Percentiles rank a stretch among this genome's conserved stretches.
Conservation (phyloP, 2,888 invertebrate genomes). For the Dasypolia templi region DNA sequence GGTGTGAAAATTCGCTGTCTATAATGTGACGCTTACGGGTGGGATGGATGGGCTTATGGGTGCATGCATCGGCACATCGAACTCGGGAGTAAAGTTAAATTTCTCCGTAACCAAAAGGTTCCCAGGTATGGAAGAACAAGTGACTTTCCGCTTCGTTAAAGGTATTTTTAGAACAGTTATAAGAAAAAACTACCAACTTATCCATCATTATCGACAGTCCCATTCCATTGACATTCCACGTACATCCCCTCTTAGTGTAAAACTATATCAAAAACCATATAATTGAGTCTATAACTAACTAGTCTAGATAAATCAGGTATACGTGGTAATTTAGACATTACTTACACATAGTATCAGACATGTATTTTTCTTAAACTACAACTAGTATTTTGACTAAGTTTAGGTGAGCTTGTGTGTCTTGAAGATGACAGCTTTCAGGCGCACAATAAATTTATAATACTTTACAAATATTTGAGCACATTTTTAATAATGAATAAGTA, state of each 20-base stretch:
- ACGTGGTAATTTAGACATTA: slow-evolving; percentile 75
- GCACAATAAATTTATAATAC: slow-evolving; percentile 12
- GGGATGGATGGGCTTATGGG: too few relatives aligned
- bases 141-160: not conserved
- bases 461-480: slow-evolving; percentile 28
- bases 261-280: slow-evolving; percentile 71
- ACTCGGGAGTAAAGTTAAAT: not conserved
- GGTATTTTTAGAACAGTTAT: too few relatives aligned
- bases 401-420: slow-evolving; percentile 46
- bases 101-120: not conserved
- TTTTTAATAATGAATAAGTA: not conserved
- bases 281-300: slow-evolving; percentile 74
- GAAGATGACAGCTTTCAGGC: slow-evolving; percentile 49
- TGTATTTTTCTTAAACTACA: slow-evolving; percentile 86
- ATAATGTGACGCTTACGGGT: not conserved
- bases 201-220: slow-evolving; percentile 39
- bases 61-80: not conserved
- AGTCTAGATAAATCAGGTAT: slow-evolving; percentile 83
- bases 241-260: slow-evolving; percentile 51
- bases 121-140: not conserved
- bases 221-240: slow-evolving; percentile 4
- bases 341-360: slow-evolving; percentile 92
- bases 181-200: not conserved
- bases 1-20: too few relatives aligned
- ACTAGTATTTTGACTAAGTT: slow-evolving; percentile 68